Percentiles rank a stretch among this genome's conserved stretches.
Evolutionary conservation across 2,888 invertebrate genomes (phyloP).

Genomic region (Polyploca ridens): DNA sequence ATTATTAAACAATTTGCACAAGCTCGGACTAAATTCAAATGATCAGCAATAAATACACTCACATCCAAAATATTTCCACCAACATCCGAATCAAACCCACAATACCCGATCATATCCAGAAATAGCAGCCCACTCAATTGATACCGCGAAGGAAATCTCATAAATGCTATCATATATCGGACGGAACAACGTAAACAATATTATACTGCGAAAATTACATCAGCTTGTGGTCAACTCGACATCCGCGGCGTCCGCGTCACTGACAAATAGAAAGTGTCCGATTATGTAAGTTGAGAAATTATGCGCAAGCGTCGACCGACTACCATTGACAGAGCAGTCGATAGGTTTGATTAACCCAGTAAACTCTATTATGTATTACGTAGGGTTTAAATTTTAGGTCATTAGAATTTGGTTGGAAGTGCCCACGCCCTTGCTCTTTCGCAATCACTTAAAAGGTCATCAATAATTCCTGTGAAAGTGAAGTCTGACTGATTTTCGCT

Average conservation of each 20-base stretch:
- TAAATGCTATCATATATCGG: conserved; percentile 10
- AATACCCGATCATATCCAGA: background rate
- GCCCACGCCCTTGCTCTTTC: background rate
- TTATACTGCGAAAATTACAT: conserved; percentile 19
- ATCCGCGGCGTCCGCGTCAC: conserved; percentile 15
- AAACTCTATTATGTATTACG: conserved; percentile 8
- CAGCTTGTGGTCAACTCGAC: conserved; percentile 9
- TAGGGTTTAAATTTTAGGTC: background rate
- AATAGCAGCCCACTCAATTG: background rate
- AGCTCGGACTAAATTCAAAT: background rate
- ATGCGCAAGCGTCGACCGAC: conserved; percentile 44
- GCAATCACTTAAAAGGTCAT: background rate
- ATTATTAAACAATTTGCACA: too few species aligned
- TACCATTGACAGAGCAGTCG: conserved; percentile 23
- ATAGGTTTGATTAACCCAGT: conserved; percentile 28
- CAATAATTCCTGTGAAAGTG: background rate
- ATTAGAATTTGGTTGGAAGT: background rate
- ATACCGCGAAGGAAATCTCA: background rate
- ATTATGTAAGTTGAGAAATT: conserved; percentile 51
- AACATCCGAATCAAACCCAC: background rate
- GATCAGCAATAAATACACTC: too few species aligned
- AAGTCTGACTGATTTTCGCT: background rate
- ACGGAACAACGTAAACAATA: conserved; percentile 5
- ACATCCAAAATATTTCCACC: background rate
- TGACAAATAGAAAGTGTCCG: conserved; percentile 55